These are phyloP conservation scores for Pungitius pungitius DNA, from an alignment of 2,113 vertebrate genomes.

Conservation along the genomic window DNA sequence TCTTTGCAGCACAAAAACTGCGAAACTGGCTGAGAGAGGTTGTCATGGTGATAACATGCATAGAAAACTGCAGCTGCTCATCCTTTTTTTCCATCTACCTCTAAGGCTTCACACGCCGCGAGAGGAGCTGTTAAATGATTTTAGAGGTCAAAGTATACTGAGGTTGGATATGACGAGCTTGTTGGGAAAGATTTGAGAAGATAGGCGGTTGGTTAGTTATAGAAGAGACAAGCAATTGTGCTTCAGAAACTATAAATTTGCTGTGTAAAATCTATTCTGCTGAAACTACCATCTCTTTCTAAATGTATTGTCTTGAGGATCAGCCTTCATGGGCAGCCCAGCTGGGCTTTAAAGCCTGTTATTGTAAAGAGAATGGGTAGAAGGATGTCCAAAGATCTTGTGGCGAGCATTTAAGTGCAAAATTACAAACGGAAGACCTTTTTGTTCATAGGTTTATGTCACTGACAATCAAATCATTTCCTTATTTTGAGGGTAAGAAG, in stretches of 20 bases:
- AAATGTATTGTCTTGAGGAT: slow-evolving; percentile 43
- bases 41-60: slow-evolving; percentile 72
- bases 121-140: slow-evolving; percentile 55
- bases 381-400: slow-evolving; percentile 30
- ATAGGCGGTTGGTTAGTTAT: slow-evolving; percentile 2
- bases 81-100: slow-evolving; percentile 66
- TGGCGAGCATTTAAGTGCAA: slow-evolving; percentile 30
- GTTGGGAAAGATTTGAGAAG: slow-evolving; percentile 13
- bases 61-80: slow-evolving; percentile 70
- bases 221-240: slow-evolving; percentile 37
- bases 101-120: slow-evolving; percentile 57
- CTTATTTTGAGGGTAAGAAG: slow-evolving; percentile 33
- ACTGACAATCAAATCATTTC: slow-evolving; percentile 63
- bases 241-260: slow-evolving; percentile 49
- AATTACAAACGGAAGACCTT: slow-evolving; percentile 22
- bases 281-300: slow-evolving; percentile 15
- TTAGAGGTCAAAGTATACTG: slow-evolving; percentile 44
- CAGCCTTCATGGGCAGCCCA: slow-evolving; percentile 38
- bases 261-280: slow-evolving; percentile 36
- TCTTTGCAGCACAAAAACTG: slow-evolving; percentile 39
- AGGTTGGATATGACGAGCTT: slow-evolving; percentile 34
- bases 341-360: slow-evolving; percentile 44
- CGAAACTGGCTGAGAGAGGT: slow-evolving; percentile 68
- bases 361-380: slow-evolving; percentile 24
- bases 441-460: slow-evolving; percentile 35